Evolutionary conservation across 35 echinoderm and acorn worm species (phyloP), one percentile per base, ranked within the genome.

Genomic region (Chiridota heheva): DNA sequence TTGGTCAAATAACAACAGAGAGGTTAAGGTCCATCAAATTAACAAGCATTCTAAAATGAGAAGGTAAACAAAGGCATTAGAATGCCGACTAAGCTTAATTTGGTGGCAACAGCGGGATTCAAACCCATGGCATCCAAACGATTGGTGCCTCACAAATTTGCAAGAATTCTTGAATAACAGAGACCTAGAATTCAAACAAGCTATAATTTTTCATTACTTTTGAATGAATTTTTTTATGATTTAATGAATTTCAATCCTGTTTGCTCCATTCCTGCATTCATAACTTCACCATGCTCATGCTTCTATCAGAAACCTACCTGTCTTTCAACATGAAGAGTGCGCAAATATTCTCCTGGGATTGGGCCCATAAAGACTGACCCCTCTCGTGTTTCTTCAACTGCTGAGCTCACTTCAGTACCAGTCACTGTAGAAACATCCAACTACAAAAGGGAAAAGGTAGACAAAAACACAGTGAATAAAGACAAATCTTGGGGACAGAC

Each of bases 271-370:
- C n/a, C n/a, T n/a, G n/a, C n/a, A n/a, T n/a, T n/a, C n/a, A n/a
- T n/a, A n/a, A n/a, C n/a, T n/a, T n/a, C n/a, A n/a, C n/a, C n/a
- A n/a, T n/a, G n/a, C n/a, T n/a, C n/a, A n/a, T n/a, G n/a, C 7
- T 32, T 42, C 34, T 36, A 17, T n/a, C 61, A 40, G 3, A 26
- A 60, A 45, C 72, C 25, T 69, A 90, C 87, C 72, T 90, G 87
- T 40, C 79, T 70, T 69, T 65, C 35, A 6, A 66, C 34, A 45
- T 84, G 48, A 28, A 63, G 70, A 1, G 47, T 45, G 27, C 87
- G 37, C 2, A 90, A 20, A 34, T 82, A 90, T 25, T 90, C 87
- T 20, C 87, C 87, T 2, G 87, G 80, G 4, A 90, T 90, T 5
- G 80, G 80, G 2, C 24, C 80, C 80, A 90, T 36, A 27, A 90